Conservation (phyloP, 2,888 invertebrate genomes). For the Eilema depressum region DNA sequence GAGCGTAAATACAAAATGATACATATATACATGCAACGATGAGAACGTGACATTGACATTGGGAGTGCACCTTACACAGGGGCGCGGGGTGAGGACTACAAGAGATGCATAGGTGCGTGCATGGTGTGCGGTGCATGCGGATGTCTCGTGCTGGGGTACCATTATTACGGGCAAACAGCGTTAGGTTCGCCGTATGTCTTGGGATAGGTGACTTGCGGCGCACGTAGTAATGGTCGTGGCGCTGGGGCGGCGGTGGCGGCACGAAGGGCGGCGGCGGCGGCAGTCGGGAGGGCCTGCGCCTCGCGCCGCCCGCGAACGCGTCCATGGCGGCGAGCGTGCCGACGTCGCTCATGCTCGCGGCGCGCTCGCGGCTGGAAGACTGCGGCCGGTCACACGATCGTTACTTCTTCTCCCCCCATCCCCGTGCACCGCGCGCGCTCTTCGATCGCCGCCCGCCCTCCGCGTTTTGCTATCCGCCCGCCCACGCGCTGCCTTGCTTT, state of each 20-base stretch:
- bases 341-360: constrained; percentile 85
- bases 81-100: constrained; percentile 38
- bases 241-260: constrained; percentile 82
- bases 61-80: constrained; percentile 55
- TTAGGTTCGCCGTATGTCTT: constrained; percentile 76
- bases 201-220: constrained; percentile 84
- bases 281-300: constrained; percentile 81
- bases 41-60: constrained; percentile 76
- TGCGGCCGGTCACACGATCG: constrained; percentile 77
- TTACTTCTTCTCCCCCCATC: constrained; percentile 70
- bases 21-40: constrained; percentile 43
- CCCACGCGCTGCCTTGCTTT: constrained; percentile 79
- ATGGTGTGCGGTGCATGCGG: constrained; percentile 56
- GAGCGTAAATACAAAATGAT: constrained; percentile 37
- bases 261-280: constrained; percentile 84
- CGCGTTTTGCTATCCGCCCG: constrained; percentile 74
- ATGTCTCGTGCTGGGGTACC: constrained; percentile 69
- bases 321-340: constrained; percentile 86
- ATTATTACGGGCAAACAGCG: constrained; percentile 81
- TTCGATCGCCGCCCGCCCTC: constrained; percentile 85
- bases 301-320: constrained; percentile 85
- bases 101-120: constrained; percentile 35
- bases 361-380: constrained; percentile 85
- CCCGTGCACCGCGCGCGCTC: constrained; percentile 80
- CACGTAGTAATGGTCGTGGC: constrained; percentile 84